A percentile compares a stretch with the other conserved stretches of the same genome.
Evolutionary conservation across 30 jellyfish, hydroid and myxozoan genomes (phyloP).

Genomic region (Chrysaora quinquecirrha): DNA sequence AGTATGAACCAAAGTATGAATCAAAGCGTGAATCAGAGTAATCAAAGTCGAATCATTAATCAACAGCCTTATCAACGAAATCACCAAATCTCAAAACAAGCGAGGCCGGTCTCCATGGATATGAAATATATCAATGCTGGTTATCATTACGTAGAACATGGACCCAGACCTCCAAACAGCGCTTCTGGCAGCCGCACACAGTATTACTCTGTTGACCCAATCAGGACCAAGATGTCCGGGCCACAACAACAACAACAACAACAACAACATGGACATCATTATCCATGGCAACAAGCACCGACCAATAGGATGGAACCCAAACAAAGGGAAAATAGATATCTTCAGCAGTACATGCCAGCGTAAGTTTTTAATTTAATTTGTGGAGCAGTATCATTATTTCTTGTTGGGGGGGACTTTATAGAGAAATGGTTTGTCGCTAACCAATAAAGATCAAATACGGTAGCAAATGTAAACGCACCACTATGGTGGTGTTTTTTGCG

Average conservation of each 20-base stretch:
- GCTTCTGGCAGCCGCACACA: conserved; percentile 46
- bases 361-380: neutral
- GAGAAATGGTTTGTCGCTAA: no score
- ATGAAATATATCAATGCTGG: conserved; percentile 64
- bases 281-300: conserved; percentile 23
- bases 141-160: conserved; percentile 76
- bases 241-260: conserved; percentile 53
- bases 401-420: no score
- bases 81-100: conserved; percentile 43
- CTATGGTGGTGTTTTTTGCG: no score
- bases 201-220: conserved; percentile 45
- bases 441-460: no score
- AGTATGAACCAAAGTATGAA: conserved; percentile 5
- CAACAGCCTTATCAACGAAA: conserved; percentile 49
- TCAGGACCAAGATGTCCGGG: conserved; percentile 34
- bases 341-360: conserved; percentile 79
- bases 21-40: neutral
- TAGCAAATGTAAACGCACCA: no score
- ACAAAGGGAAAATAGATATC: conserved; percentile 47
- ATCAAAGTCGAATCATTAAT: conserved; percentile 12
- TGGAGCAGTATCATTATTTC: neutral
- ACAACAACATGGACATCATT: conserved; percentile 12
- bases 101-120: conserved; percentile 68
- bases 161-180: conserved; percentile 64
- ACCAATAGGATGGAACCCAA: conserved; percentile 39